Evolutionary conservation across 2,113 vertebrate species (phyloP).

Genomic region (Hiodon alosoides): DNA sequence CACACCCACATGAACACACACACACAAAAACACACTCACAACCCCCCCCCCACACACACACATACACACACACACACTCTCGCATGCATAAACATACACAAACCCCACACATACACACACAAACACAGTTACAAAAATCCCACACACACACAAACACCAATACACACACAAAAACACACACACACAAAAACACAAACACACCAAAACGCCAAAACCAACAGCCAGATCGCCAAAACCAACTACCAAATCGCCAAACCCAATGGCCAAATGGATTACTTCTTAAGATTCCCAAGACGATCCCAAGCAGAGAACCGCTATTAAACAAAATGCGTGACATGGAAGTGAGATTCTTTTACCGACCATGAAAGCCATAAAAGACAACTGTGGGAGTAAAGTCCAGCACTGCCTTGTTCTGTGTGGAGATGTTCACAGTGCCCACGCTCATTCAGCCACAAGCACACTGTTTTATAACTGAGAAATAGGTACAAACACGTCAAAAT

Average conservation of each 20-base stretch:
- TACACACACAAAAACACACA: slow-evolving; percentile 1
- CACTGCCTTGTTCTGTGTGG: too few species aligned
- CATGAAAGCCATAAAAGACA: neutral
- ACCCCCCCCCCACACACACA: slow-evolving; percentile 32
- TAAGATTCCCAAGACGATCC: too few species aligned
- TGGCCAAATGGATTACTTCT: too few species aligned
- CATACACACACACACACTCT: slow-evolving; percentile 21
- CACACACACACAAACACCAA: slow-evolving; percentile 9
- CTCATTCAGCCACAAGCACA: too few species aligned
- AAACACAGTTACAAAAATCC: slow-evolving; percentile 14
- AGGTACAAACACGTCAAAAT: too few species aligned
- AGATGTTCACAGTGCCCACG: too few species aligned
- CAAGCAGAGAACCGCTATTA: neutral
- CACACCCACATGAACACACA: too few species aligned
- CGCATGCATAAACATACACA: slow-evolving; percentile 15
- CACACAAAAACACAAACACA: neutral
- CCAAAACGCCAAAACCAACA: neutral
- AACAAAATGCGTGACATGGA: too few species aligned
- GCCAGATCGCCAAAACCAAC: neutral
- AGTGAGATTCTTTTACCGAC: neutral
- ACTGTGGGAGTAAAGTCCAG: neutral
- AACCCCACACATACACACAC: neutral
- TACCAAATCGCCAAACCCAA: too few species aligned
- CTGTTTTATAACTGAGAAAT: too few species aligned
- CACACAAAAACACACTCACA: too few species aligned